Evolutionary conservation across 2,888 invertebrate genomes (phyloP).

Genomic region (Chrysina gloriosa): DNA sequence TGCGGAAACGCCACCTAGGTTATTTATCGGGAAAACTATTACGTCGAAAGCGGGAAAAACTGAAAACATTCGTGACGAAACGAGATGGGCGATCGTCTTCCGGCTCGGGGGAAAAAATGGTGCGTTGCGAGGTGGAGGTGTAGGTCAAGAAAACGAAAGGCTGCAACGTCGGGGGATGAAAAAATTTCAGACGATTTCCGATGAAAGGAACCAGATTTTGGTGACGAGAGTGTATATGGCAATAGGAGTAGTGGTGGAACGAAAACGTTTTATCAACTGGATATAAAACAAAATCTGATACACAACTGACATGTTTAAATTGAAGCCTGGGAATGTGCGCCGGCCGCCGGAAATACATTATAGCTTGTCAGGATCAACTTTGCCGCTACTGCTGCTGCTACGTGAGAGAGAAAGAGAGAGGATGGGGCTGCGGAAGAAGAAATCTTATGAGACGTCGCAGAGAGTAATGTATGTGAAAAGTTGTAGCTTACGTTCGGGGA

Average conservation of each 20-base stretch:
- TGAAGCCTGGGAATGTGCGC: not conserved
- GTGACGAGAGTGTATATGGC: not conserved
- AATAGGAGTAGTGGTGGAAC: not conserved
- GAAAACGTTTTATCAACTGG: slow-evolving; percentile 11
- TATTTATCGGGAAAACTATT: slow-evolving; percentile 23
- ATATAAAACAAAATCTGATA: slow-evolving; percentile 24
- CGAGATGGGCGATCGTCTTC: not conserved
- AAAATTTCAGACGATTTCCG: not conserved
- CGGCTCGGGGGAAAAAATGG: not conserved
- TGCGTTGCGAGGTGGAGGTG: not conserved
- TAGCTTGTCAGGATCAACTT: slow-evolving; percentile 20
- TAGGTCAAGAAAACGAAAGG: slow-evolving; percentile 1
- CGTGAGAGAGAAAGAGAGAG: not conserved
- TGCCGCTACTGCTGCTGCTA: not conserved
- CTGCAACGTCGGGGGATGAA: not conserved
- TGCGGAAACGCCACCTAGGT: not conserved
- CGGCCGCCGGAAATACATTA: slow-evolving; percentile 24
- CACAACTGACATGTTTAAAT: slow-evolving; percentile 3
- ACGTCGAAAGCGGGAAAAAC: not conserved
- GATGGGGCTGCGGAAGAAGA: not conserved
- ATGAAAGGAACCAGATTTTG: not conserved
- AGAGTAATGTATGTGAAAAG: slow-evolving; percentile 15
- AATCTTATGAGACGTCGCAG: slow-evolving; percentile 7
- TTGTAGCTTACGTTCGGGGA: not conserved
- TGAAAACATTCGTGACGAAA: not conserved